Conservation (phyloP, 2,888 invertebrate species). For the Drosophila kuntzei region DNA sequence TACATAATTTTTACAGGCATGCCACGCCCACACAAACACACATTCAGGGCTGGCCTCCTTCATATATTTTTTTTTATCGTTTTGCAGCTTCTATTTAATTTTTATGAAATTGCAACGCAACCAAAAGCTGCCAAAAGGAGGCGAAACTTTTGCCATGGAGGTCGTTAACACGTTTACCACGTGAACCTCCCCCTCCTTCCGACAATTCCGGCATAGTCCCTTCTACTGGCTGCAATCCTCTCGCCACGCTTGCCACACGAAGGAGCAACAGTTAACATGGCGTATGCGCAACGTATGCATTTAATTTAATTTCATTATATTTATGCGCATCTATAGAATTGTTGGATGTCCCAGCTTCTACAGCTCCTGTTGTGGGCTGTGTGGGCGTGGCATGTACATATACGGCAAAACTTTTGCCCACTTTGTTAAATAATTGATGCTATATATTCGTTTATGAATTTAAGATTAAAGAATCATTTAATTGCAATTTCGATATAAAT, state of each 20-base stretch:
- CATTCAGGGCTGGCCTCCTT: slow-evolving; percentile 1
- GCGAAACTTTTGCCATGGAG: slow-evolving; percentile 75
- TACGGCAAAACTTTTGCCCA: slow-evolving; percentile 66
- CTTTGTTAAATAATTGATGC: slow-evolving; percentile 75
- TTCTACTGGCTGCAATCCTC: slow-evolving; percentile 3
- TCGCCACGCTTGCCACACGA: slow-evolving; percentile 23
- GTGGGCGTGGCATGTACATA: slow-evolving; percentile 65
- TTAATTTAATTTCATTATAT: slow-evolving; percentile 82
- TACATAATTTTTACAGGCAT: slow-evolving; percentile 65
- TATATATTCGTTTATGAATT: slow-evolving; percentile 72
- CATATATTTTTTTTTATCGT: slow-evolving; percentile 47
- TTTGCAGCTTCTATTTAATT: slow-evolving; percentile 76
- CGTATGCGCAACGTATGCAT: slow-evolving; percentile 82
- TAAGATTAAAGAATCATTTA: slow-evolving; percentile 79
- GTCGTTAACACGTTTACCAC: slow-evolving; percentile 74
- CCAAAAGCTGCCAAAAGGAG: slow-evolving; percentile 75
- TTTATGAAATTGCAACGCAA: slow-evolving; percentile 79
- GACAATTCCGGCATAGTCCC: background rate
- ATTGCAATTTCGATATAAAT: slow-evolving; percentile 65
- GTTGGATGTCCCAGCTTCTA: slow-evolving; percentile 20
- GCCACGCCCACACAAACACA: slow-evolving; percentile 38
- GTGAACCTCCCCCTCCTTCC: background rate
- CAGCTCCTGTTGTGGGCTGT: slow-evolving; percentile 4
- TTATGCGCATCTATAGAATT: slow-evolving; percentile 77
- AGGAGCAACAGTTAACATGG: slow-evolving; percentile 80